A percentile compares a stretch with the other conserved stretches of the same genome.
Conservation (phyloP, 1,140 invertebrate species). For the Lepidurus packardi region DNA sequence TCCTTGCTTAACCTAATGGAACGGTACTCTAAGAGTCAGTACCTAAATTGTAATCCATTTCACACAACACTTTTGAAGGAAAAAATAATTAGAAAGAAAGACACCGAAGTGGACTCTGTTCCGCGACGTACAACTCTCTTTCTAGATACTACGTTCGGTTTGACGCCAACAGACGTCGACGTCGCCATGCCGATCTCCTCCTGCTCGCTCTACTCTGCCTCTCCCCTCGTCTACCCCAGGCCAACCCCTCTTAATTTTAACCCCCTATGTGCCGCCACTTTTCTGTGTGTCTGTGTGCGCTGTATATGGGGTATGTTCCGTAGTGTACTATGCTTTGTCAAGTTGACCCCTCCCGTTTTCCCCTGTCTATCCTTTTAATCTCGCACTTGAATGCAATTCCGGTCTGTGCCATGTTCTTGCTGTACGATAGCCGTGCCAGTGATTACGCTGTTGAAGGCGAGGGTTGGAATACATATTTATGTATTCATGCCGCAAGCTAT, state of each 20-base stretch:
- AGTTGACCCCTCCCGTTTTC: not conserved
- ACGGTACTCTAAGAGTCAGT: not conserved
- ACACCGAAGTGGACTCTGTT: not conserved
- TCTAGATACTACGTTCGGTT: not conserved
- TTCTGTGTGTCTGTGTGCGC: not conserved
- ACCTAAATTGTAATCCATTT: not conserved
- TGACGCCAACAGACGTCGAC: conserved; percentile 20
- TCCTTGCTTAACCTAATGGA: not conserved
- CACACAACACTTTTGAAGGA: not conserved
- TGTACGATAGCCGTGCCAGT: not conserved
- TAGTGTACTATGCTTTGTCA: not conserved
- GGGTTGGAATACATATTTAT: conserved; percentile 19
- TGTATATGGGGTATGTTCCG: not conserved
- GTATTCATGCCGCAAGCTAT: not conserved
- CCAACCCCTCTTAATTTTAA: conserved; percentile 16
- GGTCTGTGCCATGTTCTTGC: not conserved
- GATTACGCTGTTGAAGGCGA: not conserved
- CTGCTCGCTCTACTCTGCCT: not conserved
- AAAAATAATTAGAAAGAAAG: not conserved
- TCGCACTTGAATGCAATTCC: not conserved
- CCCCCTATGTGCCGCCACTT: not conserved
- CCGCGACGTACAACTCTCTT: not conserved
- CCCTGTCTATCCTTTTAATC: conserved; percentile 11
- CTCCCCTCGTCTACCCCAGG: not conserved
- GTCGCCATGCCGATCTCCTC: conserved; percentile 6